Evolutionary conservation across 23 tunicate genomes (phyloP), one percentile per base, ranked within the genome.

Genomic region (Ciona savignyi): DNA sequence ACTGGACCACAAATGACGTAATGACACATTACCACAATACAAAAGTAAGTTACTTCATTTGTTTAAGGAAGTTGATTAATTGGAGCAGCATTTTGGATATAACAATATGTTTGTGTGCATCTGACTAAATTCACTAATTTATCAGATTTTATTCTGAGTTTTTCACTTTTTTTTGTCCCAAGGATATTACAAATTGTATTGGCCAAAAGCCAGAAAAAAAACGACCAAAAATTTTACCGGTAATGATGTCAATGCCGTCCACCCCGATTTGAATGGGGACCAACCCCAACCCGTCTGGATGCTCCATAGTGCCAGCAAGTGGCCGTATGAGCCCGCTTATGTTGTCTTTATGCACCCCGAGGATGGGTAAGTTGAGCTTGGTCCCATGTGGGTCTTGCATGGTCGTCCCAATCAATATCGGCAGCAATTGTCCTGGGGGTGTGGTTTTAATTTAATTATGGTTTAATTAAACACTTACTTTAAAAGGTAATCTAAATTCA

Each of bases 251-350:
- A 32, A 93, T 75, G 29, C 84, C 85, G 2, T 73, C 70, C 1
- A 51, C 72, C 27, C 98, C 98, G 66, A 93, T 78, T 2, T 35
- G 77, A 74, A 93, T 93, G 25, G 98, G 89, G 2, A 78, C 42
- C 68, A 86, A 42, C 24, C 93, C 98, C 27, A 73, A 30, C 11
- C 95, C 89, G 23, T 35, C 51, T 11, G 98, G 86, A 32, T 87
- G 85, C 63, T 87, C 93, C 95, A 86, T 93, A 25, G 76, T 81
- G 35, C 98, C 98, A 11, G 75, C 88, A 6, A 93, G 85, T 25
- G 98, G 98, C 29, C 80, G 73, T 25, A 93, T 74, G 19, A 68
- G 34, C 20, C 80, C 84, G 33, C 83, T 42, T 32, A 77, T 67
- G 32, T 93, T 86, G 34, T 73, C 93, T 33, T 80, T 86, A 60